Evolutionary conservation across 2,888 invertebrate species (phyloP).

Genomic region (Heliconius ethilla): DNA sequence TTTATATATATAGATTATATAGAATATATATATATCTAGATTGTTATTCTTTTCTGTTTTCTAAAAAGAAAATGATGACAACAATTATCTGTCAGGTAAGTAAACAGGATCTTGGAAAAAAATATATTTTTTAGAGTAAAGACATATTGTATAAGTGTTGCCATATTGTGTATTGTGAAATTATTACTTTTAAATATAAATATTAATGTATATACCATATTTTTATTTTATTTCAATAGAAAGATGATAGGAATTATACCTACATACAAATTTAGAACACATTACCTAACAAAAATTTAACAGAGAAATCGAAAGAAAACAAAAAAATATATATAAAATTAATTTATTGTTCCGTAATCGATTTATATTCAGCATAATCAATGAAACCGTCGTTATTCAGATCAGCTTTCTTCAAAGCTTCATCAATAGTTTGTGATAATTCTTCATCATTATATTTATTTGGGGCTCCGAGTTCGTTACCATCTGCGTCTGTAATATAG

Average conservation of each 20-base stretch:
- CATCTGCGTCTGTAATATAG: constrained; percentile 43
- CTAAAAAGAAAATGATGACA: no score
- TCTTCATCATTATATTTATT: constrained; percentile 56
- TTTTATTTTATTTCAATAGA: neutral
- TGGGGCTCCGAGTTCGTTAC: constrained; percentile 37
- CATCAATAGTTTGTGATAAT: constrained; percentile 58
- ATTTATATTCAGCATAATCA: constrained; percentile 58
- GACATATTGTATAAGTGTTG: neutral
- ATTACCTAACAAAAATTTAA: neutral
- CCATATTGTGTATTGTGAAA: neutral
- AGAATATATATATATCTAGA: neutral
- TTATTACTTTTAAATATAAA: constrained; percentile 3
- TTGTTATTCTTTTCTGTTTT: neutral
- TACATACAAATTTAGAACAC: neutral
- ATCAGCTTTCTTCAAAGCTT: constrained; percentile 59
- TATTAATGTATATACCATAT: neutral
- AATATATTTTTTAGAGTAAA: neutral
- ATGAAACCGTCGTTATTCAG: constrained; percentile 65
- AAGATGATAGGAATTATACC: neutral
- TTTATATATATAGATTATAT: no score
- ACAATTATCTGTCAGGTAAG: neutral
- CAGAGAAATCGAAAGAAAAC: neutral
- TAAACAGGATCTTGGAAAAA: neutral
- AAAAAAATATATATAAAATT: neutral
- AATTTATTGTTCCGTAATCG: constrained; percentile 41